Evolutionary conservation across 2,113 vertebrate species (phyloP), one percentile per base, ranked within the genome.

Genomic region (Dascyllus trimaculatus): DNA sequence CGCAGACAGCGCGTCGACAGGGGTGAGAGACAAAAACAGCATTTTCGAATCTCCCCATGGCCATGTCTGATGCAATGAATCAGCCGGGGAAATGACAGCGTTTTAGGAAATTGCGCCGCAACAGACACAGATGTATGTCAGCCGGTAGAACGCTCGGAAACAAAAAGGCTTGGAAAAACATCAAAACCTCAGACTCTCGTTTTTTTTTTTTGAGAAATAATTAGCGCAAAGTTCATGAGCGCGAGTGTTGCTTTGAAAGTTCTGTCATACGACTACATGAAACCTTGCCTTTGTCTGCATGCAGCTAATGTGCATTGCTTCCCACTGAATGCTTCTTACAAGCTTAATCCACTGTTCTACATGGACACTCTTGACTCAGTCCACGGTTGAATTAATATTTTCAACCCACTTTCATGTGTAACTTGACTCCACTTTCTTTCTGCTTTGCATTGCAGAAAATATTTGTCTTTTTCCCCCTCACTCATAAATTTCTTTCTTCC

Each of bases 401-500:
- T 81, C 74, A 77, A 32, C 79, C n/a, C 73, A 77, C 88, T 93
- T 93, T 95, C 84, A 61, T 78, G 93, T 68, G 76, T 19, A 84
- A 94, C 93, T 89, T 83, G 92, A 94, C 89, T 94, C 91, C 90
- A 46, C 82, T 93, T 94, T 92, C 92, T 95, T 95, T 95, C 91
- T 96, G 96, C 95, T 96, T 95, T 96, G 95, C 95, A 94, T 96
- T 95, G 95, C 95, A 97, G 94, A 96, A 98, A 98, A 95, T 96
- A 95, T 95, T 95, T 62, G 81, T 95, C 91, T 96, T 95, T 96
- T 95, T 96, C 88, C 93, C 85, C 90, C 94, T 96, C 89, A 94
- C 95, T 95, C 93, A 95, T 90, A 83, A 95, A 96, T 96, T 95
- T 95, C 95, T 92, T 93, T 92, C 90, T 92, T 93, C 90, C 90